These are phyloP conservation scores for Ferrisia virgata DNA, from an alignment of 2,888 invertebrate species.

Conservation along the genomic window DNA sequence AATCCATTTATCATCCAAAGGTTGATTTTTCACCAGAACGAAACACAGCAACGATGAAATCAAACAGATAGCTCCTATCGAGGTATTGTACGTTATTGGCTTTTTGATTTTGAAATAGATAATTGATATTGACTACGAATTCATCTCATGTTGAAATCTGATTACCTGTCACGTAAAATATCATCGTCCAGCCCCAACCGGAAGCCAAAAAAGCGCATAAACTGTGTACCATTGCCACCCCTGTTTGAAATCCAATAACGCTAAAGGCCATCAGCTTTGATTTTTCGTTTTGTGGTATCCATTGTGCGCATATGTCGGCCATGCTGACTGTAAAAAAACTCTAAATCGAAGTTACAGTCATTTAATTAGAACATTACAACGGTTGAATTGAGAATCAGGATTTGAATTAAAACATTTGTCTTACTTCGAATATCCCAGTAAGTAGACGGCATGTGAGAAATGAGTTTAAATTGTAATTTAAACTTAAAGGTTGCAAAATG, in stretches of 20 bases:
- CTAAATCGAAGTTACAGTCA: neutral
- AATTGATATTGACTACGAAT: no score
- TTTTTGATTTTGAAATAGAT: no score
- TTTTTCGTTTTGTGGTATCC: neutral
- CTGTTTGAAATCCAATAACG: neutral
- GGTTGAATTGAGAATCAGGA: neutral
- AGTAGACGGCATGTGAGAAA: neutral
- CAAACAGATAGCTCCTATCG: neutral
- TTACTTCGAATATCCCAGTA: neutral
- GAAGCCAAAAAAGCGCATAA: neutral
- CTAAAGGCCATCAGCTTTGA: neutral
- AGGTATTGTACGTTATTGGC: no score
- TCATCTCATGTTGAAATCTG: no score
- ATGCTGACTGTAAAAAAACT: neutral
- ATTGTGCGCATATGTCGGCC: neutral
- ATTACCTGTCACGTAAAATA: neutral
- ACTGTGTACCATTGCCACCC: neutral
- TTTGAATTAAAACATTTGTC: neutral
- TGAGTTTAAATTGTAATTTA: neutral
- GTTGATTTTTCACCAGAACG: neutral
- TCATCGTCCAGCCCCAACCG: neutral
- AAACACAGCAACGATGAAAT: neutral
- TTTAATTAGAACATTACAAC: neutral
- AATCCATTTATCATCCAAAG: neutral
- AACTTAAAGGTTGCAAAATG: constrained; percentile 67